Evolutionary conservation across 1,140 invertebrate species (phyloP).

Genomic region (Scaptomyza graminum): DNA sequence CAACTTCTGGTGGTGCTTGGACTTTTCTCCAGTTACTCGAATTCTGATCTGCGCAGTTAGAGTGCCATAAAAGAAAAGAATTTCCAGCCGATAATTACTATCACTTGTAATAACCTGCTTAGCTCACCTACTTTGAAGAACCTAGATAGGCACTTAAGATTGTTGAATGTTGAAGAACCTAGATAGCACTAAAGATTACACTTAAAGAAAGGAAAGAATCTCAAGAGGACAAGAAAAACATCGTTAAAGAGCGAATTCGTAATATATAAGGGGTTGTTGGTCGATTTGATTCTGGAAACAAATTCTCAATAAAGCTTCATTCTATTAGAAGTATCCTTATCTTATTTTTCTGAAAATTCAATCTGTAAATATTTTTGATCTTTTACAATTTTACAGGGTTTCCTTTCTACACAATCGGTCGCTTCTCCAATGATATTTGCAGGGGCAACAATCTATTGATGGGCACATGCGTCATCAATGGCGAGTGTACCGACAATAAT

Average conservation of each 20-base stretch:
- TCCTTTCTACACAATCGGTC: slow-evolving; percentile 89
- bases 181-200: too few relatives aligned
- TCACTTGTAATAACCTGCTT: not conserved
- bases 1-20: not conserved
- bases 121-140: not conserved
- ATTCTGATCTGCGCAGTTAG: not conserved
- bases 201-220: too few relatives aligned
- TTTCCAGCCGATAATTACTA: not conserved
- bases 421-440: slow-evolving; percentile 89
- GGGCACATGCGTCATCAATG: slow-evolving; percentile 90
- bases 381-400: slow-evolving; percentile 82
- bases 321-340: too few relatives aligned
- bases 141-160: not conserved
- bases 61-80: not conserved
- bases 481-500: slow-evolving; percentile 89
- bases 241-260: too few relatives aligned
- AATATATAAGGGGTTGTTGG: too few relatives aligned
- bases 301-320: too few relatives aligned
- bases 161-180: too few relatives aligned
- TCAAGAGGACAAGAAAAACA: too few relatives aligned
- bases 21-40: not conserved
- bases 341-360: too few relatives aligned
- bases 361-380: not conserved
- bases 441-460: slow-evolving; percentile 86
- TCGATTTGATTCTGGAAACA: too few relatives aligned